Evolutionary conservation across 1,140 invertebrate species (phyloP).

Genomic region (Solenopsis fugax): DNA sequence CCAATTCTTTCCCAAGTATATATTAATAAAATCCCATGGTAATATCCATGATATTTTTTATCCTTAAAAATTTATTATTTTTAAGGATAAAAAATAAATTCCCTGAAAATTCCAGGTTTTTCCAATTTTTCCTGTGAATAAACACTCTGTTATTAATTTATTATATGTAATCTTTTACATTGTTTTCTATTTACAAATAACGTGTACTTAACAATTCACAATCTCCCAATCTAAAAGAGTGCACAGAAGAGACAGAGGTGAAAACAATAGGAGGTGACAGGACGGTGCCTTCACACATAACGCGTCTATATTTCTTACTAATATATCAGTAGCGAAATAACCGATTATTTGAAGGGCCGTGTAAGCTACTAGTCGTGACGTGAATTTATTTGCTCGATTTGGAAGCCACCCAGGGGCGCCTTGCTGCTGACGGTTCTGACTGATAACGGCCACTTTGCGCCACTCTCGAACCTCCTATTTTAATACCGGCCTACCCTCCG

Average conservation of each 20-base stretch:
- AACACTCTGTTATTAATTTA: too few species aligned
- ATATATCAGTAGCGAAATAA: slow-evolving; percentile 70
- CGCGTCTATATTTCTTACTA: slow-evolving; percentile 28
- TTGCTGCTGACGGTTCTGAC: slow-evolving; percentile 76
- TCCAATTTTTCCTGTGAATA: too few species aligned
- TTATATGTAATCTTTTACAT: neutral
- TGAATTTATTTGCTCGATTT: slow-evolving; percentile 80
- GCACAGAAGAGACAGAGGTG: neutral
- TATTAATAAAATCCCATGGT: too few species aligned
- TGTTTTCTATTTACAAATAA: neutral
- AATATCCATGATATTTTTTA: too few species aligned
- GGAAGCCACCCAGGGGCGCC: slow-evolving; percentile 71
- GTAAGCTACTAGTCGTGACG: slow-evolving; percentile 73
- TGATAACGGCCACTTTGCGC: slow-evolving; percentile 76
- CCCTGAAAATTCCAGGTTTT: too few species aligned
- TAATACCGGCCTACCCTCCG: slow-evolving; percentile 74
- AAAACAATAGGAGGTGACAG: neutral
- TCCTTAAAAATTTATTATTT: too few species aligned
- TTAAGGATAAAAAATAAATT: too few species aligned
- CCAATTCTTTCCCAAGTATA: too few species aligned
- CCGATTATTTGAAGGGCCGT: slow-evolving; percentile 72
- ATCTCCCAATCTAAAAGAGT: neutral
- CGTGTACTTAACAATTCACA: neutral
- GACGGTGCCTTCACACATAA: neutral
- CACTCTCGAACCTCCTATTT: slow-evolving; percentile 75